Evolutionary conservation across 2,797 vertebrate species (phyloP).

Genomic region (Erethizon dorsatum): DNA sequence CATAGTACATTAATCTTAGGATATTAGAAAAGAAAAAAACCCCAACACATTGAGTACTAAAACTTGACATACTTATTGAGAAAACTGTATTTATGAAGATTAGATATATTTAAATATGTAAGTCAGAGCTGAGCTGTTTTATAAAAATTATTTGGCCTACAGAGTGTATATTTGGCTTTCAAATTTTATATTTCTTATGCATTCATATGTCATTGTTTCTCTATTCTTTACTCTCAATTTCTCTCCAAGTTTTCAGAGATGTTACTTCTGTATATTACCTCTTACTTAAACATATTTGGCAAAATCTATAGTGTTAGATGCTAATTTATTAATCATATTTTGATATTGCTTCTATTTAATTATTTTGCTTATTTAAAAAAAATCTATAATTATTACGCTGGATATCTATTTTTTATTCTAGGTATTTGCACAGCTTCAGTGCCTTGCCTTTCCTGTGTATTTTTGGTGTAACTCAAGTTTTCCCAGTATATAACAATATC

Average conservation of each 20-base stretch:
- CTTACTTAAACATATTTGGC: neutral
- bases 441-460: neutral
- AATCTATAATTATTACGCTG: neutral
- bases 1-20: conserved; percentile 13
- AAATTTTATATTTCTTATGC: neutral
- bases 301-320: conserved; percentile 23
- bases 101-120: neutral
- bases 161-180: neutral
- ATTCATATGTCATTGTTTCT: neutral
- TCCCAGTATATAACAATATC: neutral
- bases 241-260: neutral
- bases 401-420: neutral
- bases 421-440: neutral
- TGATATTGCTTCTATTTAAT: neutral
- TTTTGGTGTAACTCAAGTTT: neutral
- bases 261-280: neutral
- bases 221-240: neutral
- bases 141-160: neutral
- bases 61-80: conserved; percentile 21
- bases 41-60: neutral
- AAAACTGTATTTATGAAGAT: neutral
- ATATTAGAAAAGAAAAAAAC: neutral
- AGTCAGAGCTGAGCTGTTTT: neutral
- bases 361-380: conserved; percentile 15
- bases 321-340: neutral